Evolutionary conservation across 2,888 invertebrate species (phyloP), one percentile per base, ranked within the genome.

Genomic region (Atherix ibis): DNA sequence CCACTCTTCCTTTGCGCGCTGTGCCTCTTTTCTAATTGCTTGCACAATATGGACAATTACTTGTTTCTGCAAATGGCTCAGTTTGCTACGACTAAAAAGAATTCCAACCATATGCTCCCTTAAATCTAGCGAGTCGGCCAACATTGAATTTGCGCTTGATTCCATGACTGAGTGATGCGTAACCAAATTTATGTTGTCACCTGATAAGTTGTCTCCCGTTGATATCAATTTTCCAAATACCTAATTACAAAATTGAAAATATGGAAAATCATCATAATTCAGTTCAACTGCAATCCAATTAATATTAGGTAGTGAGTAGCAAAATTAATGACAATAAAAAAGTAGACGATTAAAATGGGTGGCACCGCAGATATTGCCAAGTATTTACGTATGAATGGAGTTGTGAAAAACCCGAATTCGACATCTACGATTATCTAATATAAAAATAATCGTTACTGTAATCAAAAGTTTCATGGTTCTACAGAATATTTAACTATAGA

Each of bases 81-180:
- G 65, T 57, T 92, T 91, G 54, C 88, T 88, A 31, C 92, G 73
- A 37, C 89, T 88, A 59, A 94, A 95, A 30, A 95, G 65, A 48
- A 95, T 94, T 39, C 94, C 92, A 28, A 94, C 94, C 72, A 95
- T 89, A 54, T 94, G 94, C 52, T 94, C 94, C 27, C 91, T 74
- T 5, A 95, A 65, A 52, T 89, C 87, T 31, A 76, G 67, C 16
- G 70, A 70, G 38, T 61, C 62, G 1, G 58, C 60, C 4, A 61
- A 40, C 42, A 59, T 51, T 34, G 41, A 59, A 47, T 42, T 56
- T 37, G 37, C 53, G 48, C 51, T 53, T 1, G 46, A 48, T 18
- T 51, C 52, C 47, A 47, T 58, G 50, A 33, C 56, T 53, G 64
- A 38, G 8, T 44, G 43, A 15, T 43, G 41, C 13, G 38, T 40